phyloP scores from a whole-genome alignment of 2,113 vertebrate genomes.

The Ahaetulla prasina region DNA sequence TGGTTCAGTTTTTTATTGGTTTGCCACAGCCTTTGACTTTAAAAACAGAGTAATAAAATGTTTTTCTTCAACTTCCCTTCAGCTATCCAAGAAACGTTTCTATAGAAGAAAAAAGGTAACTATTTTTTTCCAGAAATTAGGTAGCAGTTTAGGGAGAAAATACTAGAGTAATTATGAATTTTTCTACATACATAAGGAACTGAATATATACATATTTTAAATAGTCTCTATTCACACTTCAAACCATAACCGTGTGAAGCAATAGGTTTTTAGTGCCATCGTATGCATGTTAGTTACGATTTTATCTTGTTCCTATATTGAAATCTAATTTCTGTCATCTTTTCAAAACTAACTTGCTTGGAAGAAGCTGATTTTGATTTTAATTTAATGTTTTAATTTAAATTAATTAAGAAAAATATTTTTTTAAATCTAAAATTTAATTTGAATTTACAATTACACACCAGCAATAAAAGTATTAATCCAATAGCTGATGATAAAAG shows the following conservation, averaged over 20 bases:
- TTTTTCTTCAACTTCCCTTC: not conserved
- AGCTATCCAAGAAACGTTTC: not conserved
- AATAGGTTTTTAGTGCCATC: not conserved
- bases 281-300: not conserved
- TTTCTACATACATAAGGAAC: not conserved
- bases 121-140: not conserved
- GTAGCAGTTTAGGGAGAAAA: not conserved
- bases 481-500: constrained; percentile 1
- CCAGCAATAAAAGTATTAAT: too few relatives aligned
- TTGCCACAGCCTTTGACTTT: not conserved
- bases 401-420: not conserved
- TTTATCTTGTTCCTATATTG: not conserved
- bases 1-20: not conserved
- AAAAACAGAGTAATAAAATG: not conserved
- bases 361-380: too few relatives aligned
- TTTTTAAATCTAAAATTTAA: not conserved
- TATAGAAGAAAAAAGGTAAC: not conserved
- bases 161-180: not conserved
- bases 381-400: too few relatives aligned
- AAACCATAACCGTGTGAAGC: not conserved
- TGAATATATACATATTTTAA: not conserved
- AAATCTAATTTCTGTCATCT: not conserved
- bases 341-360: not conserved
- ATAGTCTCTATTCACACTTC: not conserved
- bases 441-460: too few relatives aligned